Base-by-base conservation (phyloP, 2,888 invertebrate genomes). In the Parnassius smintheus region DNA sequence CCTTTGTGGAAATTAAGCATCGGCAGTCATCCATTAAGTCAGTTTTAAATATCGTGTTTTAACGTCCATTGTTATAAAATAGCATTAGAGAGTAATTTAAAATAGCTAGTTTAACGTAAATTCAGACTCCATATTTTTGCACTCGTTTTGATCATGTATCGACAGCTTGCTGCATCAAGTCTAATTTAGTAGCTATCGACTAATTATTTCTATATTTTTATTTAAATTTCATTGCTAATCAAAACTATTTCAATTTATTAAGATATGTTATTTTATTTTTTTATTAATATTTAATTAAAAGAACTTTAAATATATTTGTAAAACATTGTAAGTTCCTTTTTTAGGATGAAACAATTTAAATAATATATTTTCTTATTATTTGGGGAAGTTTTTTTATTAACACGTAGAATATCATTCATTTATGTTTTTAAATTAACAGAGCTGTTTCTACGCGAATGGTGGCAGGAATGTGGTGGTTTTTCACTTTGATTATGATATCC, bases 381-480 rank as follows among this genome's bases (percentile, higher is more conserved):
- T 25, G 25, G 25, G 25, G 25, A 25, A 25, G 25, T 25, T 35
- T 35, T 25, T 35, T 35, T 3, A 35, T 35, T 35, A 35, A 35
- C 35, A 35, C 35, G 35, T 35, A 1, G 1, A 35, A 4, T 35
- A 35, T 35, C 3, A 35, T 35, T 35, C 1, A 1, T 35, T 35
- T 35, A 35, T 35, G 4, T 35, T 35, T 52, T 35, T 10, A 52
- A 55, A 61, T 62, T 62, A 67, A 65, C 83, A 96, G 97, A 88
- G 97, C 97, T 51, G 95, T 96, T 12, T 97, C 97, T 0, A 97
- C 97, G 0, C 93, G 98, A 67, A 96, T 97, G 94, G 95, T 97
- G 10, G 97, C 96, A 2, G 97, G 97, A 48, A 97, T 97, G 94
- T 97, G 97, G 96, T 98, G 98, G 98, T 98, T 98, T 86, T 98